Evolutionary conservation across 2,113 vertebrate species (phyloP).

Genomic region (Erinaceus europaeus): DNA sequence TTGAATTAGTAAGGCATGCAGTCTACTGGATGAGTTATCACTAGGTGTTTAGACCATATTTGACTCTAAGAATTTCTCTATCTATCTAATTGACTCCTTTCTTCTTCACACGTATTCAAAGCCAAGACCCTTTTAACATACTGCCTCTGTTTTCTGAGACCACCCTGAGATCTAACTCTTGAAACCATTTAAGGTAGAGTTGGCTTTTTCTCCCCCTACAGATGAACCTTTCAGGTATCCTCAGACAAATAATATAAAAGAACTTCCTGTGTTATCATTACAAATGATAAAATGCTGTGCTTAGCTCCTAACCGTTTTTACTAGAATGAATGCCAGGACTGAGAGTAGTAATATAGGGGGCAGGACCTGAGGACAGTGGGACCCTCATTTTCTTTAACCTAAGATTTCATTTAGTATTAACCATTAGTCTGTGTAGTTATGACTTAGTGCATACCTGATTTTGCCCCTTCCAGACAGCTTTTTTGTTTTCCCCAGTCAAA

Average conservation of each 20-base stretch:
- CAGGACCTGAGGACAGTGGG: not conserved
- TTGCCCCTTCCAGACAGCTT: no score
- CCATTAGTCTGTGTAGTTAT: no score
- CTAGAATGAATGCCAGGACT: not conserved
- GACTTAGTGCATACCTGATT: no score
- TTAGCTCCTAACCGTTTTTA: not conserved
- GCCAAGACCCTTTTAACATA: not conserved
- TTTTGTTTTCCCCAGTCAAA: not conserved
- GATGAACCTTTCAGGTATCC: not conserved
- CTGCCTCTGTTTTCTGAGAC: not conserved
- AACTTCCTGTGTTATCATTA: not conserved
- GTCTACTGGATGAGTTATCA: no score
- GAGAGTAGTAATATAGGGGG: not conserved
- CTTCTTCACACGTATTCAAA: not conserved
- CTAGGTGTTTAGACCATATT: not conserved
- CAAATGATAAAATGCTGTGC: rapidly evolving
- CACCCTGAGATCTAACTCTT: not conserved
- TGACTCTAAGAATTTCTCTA: not conserved
- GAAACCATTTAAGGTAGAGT: not conserved
- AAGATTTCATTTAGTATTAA: not conserved
- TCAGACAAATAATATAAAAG: not conserved
- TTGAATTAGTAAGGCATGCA: no score
- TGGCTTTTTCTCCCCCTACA: not conserved
- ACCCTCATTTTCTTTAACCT: not conserved
- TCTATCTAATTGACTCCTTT: not conserved